Percentiles rank a stretch among this genome's conserved stretches.
These are phyloP conservation scores for Rhagologus leucostigma DNA, from an alignment of 2,113 vertebrate species.

Conservation along the genomic window DNA sequence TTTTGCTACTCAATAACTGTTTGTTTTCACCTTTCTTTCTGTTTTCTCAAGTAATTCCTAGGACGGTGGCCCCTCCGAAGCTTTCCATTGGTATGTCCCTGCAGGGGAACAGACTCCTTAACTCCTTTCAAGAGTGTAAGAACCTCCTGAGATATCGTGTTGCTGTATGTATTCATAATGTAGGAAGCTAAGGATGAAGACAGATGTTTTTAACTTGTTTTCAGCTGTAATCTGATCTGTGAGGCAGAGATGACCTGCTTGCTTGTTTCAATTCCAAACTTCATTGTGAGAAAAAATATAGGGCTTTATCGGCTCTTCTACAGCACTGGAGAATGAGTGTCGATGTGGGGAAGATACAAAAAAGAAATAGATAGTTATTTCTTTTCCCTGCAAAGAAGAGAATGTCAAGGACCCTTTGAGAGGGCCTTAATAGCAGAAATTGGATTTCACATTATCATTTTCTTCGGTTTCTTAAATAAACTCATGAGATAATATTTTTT, in stretches of 20 bases:
- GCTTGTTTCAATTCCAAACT: not conserved
- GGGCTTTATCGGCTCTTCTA: not conserved
- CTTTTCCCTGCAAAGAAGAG: not conserved
- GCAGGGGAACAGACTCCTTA: not conserved
- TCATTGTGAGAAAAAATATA: not conserved
- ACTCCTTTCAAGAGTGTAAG: not conserved
- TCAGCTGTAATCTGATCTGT: not conserved
- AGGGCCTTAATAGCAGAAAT: not conserved
- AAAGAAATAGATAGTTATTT: not conserved
- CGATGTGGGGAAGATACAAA: accelerated
- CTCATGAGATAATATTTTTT: not conserved
- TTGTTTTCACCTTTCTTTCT: not conserved
- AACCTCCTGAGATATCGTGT: not conserved
- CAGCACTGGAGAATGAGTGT: not conserved
- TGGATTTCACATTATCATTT: not conserved
- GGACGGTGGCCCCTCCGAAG: not conserved
- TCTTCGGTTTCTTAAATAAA: not conserved
- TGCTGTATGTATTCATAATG: not conserved
- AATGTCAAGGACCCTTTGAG: not conserved
- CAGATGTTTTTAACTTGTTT: not conserved
- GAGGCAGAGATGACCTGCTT: not conserved
- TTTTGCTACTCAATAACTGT: not conserved
- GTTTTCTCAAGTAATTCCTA: not conserved
- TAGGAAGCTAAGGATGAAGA: not conserved
- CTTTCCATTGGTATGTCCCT: not conserved